Evolutionary conservation across 2,888 invertebrate genomes (phyloP), one percentile per base, ranked within the genome.

Genomic region (Augiades crinisus): DNA sequence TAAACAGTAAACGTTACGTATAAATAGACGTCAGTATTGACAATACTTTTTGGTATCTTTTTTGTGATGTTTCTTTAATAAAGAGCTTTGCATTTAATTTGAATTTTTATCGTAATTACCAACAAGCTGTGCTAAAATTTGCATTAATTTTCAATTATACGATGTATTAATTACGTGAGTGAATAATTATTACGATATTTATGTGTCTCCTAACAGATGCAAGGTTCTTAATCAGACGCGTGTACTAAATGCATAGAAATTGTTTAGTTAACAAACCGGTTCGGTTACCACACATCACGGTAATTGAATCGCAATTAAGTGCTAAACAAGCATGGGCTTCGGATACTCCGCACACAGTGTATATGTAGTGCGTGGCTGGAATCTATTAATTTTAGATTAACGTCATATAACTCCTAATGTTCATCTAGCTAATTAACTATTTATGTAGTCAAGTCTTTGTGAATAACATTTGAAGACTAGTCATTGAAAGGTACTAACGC

Each of bases 161-260:
- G 34, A 34, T 24, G 45, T 24, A 34, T 34, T 30, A 37, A 22
- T 47, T 38, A 13, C 37, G 38, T 14, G 38, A 47, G 6, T 30
- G 27, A n/a, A 33, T 40, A 24, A 33, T 40, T 40, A 41, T 24
- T 12, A 19, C 12, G 10, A n/a, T 40, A 12, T 41, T 24, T 41
- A 14, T n/a, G 17, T 30, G 33, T 41, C 22, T 17, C 10, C 22
- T 8, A 21, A 14, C 36, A 46, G 22, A 36, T 36, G 13, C 24
- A 34, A 43, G 49, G 27, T 13, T 38, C 34, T 56, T 51, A 54
- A 58, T 58, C 53, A 43, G 47, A 47, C 53, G 47, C 40, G 53
- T 56, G 59, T 56, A 58, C 58, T 37, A 58, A 34, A 55, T 59
- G 53, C 55, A 55, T 59, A 49, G 36, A 54, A 54, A 59, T 55